Evolutionary conservation across 1,140 invertebrate species (phyloP).

Genomic region (Habropoda laboriosa): DNA sequence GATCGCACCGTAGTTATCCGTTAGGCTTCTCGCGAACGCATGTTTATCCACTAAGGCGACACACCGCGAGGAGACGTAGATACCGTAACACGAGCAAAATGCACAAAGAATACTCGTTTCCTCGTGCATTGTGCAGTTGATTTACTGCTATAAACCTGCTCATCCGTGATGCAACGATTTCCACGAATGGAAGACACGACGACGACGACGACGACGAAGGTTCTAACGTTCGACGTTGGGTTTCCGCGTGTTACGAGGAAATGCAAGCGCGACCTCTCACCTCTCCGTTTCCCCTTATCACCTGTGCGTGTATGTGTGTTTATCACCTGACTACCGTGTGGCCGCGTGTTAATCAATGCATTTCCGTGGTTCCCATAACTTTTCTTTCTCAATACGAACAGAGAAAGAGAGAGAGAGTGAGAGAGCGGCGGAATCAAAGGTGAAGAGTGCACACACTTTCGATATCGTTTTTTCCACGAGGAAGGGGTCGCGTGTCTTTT

Average conservation of each 20-base stretch:
- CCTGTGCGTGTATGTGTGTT: no score
- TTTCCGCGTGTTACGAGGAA: not conserved
- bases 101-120: not conserved
- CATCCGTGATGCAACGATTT: not conserved
- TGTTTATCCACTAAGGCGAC: no score
- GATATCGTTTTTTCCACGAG: constrained; percentile 1
- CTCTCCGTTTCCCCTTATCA: constrained; percentile 33
- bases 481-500: constrained; percentile 38
- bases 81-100: not conserved
- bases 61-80: not conserved
- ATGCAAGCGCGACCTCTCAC: constrained; percentile 45
- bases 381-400: not conserved
- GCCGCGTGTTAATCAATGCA: constrained; percentile 48
- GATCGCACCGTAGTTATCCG: constrained; percentile 13
- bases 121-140: constrained; percentile 1
- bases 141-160: not conserved
- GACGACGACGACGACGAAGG: no score
- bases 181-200: constrained; percentile 8
- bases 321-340: constrained; percentile 22
- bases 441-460: not conserved
- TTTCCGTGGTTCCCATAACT: constrained; percentile 30
- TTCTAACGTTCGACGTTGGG: not conserved
- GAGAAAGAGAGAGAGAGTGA: no score
- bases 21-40: not conserved
- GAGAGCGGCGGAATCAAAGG: not conserved